Evolutionary conservation across 2,797 vertebrate species (phyloP).

Genomic region (Pangasius macronema): DNA sequence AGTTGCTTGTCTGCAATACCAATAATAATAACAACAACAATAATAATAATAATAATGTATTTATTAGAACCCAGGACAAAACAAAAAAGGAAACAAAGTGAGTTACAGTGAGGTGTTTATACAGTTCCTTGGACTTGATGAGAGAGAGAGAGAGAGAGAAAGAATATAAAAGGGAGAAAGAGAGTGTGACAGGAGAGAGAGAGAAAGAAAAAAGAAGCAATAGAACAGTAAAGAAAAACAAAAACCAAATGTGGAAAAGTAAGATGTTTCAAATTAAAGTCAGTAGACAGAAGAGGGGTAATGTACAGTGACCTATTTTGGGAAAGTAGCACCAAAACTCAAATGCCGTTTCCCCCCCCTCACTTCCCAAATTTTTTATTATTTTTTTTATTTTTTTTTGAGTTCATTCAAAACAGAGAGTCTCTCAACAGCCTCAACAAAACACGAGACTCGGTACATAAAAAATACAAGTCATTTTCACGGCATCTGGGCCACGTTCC

Average conservation of each 20-base stretch:
- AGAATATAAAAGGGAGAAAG: constrained; percentile 38
- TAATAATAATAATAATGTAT: constrained; percentile 67
- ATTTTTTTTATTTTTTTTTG: constrained; percentile 45
- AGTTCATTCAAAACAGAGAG: constrained; percentile 68
- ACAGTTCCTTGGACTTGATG: constrained; percentile 63
- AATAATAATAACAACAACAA: constrained; percentile 79
- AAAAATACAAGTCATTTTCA: constrained; percentile 66
- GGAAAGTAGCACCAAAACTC: constrained; percentile 82
- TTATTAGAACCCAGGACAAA: constrained; percentile 71
- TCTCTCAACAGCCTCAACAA: constrained; percentile 64
- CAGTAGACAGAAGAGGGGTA: constrained; percentile 57
- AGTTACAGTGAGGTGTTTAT: constrained; percentile 76
- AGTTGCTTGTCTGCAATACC: constrained; percentile 78
- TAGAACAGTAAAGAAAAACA: constrained; percentile 28
- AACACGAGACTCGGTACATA: constrained; percentile 71
- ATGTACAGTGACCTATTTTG: constrained; percentile 70
- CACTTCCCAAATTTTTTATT: constrained; percentile 69
- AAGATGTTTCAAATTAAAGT: constrained; percentile 44
- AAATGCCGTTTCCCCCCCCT: constrained; percentile 63
- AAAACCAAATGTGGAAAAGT: constrained; percentile 29
- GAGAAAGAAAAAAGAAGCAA: constrained; percentile 38
- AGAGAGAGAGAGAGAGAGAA: neutral
- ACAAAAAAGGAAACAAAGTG: constrained; percentile 68
- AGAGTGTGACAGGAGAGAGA: constrained; percentile 35
- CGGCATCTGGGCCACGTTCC: constrained; percentile 59